Conservation (phyloP, 2,888 invertebrate species). For the Pseudoips prasinana region DNA sequence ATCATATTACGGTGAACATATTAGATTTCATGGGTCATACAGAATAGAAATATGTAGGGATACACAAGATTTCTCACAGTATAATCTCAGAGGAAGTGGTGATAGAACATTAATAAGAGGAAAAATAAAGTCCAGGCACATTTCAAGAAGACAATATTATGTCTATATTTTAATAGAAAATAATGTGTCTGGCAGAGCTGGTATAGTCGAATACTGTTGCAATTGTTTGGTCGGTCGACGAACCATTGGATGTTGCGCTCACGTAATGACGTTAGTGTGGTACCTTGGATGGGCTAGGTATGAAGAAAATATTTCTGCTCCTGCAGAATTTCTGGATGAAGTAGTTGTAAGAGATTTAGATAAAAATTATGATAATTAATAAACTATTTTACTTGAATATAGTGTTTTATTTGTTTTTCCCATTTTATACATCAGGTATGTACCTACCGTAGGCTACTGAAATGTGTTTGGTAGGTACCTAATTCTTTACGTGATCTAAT, state of each 20-base stretch:
- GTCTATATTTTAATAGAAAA: conserved; percentile 6
- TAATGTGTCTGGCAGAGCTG: conserved; percentile 3
- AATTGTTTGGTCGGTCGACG: conserved; percentile 19
- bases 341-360: conserved; percentile 2
- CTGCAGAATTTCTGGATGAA: conserved; percentile 9
- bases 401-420: no score
- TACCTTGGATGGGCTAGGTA: conserved; percentile 19
- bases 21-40: conserved; percentile 1
- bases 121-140: conserved; percentile 1
- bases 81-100: conserved; percentile 1
- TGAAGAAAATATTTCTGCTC: conserved; percentile 6
- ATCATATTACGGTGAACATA: conserved; percentile 12
- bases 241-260: conserved; percentile 21
- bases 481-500: no score
- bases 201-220: conserved; percentile 16
- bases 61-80: background rate
- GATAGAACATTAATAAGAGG: background rate
- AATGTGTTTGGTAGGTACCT: no score
- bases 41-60: conserved; percentile 1
- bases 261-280: conserved; percentile 21
- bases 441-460: no score
- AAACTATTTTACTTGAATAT: no score
- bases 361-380: no score
- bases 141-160: conserved; percentile 2
- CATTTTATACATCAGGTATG: no score